A percentile compares a stretch with the other conserved stretches of the same genome.
phyloP scores from a whole-genome alignment of 2,113 vertebrate species.

The Macquaria australasica region DNA sequence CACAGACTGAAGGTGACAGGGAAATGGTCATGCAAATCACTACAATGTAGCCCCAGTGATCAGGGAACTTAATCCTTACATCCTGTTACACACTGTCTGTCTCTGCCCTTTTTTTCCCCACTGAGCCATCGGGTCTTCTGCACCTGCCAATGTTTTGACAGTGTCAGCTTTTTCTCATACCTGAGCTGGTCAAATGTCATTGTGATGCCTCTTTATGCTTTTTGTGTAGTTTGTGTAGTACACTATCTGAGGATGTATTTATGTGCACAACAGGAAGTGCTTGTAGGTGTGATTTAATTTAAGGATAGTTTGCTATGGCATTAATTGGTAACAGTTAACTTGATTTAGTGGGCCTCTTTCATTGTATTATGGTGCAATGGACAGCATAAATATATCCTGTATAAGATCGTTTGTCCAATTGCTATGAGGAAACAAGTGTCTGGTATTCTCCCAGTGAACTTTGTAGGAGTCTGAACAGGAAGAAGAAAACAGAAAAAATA shows the following conservation, averaged over 20 bases:
- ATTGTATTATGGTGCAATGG: background rate
- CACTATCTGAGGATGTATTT: background rate
- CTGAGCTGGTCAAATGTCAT: constrained; percentile 27
- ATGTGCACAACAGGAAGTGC: background rate
- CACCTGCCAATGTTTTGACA: background rate
- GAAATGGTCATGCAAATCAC: constrained; percentile 23
- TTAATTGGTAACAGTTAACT: too few species aligned
- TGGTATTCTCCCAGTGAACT: background rate
- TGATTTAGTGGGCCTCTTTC: background rate
- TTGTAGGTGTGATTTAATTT: background rate
- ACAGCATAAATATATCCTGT: background rate
- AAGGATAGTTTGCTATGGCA: background rate
- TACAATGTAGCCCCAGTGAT: constrained; percentile 22
- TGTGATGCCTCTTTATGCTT: constrained; percentile 1
- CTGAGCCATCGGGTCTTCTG: constrained; percentile 5
- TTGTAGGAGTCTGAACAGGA: background rate
- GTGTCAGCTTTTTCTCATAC: constrained; percentile 56
- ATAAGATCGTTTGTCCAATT: background rate
- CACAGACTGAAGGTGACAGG: constrained; percentile 18
- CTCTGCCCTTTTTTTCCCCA: constrained; percentile 26
- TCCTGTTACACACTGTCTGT: constrained; percentile 58
- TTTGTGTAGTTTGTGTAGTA: background rate
- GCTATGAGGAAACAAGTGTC: background rate
- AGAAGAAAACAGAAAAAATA: constrained; percentile 32
- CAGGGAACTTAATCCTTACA: constrained; percentile 53